These are phyloP conservation scores for Gerris buenoi DNA, from an alignment of 1,140 invertebrate genomes.

Conservation along the genomic window DNA sequence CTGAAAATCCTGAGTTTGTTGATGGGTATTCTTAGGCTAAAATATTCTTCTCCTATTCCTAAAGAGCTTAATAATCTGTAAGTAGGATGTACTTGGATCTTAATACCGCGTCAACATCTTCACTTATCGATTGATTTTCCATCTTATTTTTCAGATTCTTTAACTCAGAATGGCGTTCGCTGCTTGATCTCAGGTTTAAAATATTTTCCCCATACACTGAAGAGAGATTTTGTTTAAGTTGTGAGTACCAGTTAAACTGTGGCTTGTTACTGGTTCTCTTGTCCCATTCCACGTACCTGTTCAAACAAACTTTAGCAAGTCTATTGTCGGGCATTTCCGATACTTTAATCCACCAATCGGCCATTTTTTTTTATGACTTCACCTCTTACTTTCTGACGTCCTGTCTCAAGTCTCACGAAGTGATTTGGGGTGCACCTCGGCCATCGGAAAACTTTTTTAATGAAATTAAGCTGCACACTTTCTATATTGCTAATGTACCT, in stretches of 20 bases:
- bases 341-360: not conserved
- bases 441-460: not conserved
- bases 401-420: not conserved
- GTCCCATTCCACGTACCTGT: not conserved
- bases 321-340: not conserved
- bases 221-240: not conserved
- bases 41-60: not conserved
- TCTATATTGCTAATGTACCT: not conserved
- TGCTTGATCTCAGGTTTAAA: not conserved
- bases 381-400: not conserved
- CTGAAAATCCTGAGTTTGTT: not conserved
- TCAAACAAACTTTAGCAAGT: not conserved
- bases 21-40: not conserved
- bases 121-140: not conserved
- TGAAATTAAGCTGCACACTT: not conserved
- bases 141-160: not conserved
- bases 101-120: not conserved
- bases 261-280: not conserved
- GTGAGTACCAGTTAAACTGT: not conserved
- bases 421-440: not conserved
- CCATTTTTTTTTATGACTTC: not conserved
- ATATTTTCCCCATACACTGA: not conserved
- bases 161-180: not conserved
- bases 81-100: not conserved
- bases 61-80: not conserved